Conservation (phyloP, 2,113 vertebrate species). For the Xiphorhynchus elegans region DNA sequence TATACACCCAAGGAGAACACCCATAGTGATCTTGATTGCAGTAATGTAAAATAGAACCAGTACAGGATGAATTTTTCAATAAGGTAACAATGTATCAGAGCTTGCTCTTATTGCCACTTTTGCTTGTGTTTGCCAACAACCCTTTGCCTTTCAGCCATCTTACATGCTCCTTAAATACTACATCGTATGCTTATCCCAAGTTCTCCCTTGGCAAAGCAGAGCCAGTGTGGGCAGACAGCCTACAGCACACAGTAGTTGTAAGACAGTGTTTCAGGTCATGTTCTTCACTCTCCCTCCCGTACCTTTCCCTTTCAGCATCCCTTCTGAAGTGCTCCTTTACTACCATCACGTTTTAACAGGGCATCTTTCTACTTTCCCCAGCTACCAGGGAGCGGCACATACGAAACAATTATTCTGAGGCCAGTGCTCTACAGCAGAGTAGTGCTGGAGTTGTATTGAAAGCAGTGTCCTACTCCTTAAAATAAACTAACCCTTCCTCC, state of each 20-base stretch:
- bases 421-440: background rate
- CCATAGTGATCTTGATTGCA: conserved; percentile 53
- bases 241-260: background rate
- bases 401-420: background rate
- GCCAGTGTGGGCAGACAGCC: background rate
- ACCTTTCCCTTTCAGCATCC: background rate
- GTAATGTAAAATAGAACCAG: background rate
- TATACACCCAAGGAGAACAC: conserved; percentile 27
- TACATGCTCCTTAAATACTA: background rate
- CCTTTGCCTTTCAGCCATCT: background rate
- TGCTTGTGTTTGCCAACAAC: background rate
- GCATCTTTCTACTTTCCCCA: background rate
- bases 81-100: background rate
- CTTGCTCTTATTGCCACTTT: background rate
- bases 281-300: background rate
- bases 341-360: background rate
- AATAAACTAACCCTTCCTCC: background rate
- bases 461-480: background rate
- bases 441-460: background rate
- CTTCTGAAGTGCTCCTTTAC: background rate
- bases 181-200: background rate
- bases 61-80: conserved; percentile 10
- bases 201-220: background rate
- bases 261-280: background rate
- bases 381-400: background rate